Percentiles rank a stretch among this genome's conserved stretches.
phyloP scores from a whole-genome alignment of 2,797 vertebrate species.

The Loris lydekkerianus region DNA sequence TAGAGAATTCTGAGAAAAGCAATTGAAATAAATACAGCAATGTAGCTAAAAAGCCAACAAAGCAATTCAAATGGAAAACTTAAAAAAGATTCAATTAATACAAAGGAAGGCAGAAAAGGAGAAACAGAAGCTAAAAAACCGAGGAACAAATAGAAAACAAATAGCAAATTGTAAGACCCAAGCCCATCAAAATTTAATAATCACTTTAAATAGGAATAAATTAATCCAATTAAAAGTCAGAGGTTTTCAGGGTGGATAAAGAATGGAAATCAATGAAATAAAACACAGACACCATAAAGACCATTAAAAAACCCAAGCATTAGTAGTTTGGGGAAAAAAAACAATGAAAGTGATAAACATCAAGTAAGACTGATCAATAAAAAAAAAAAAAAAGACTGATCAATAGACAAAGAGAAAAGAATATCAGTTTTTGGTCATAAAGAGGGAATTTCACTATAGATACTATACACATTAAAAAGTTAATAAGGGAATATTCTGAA shows the following conservation, averaged over 20 bases:
- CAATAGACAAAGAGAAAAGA: slow-evolving; percentile 27
- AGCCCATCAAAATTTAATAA: background rate
- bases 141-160: background rate
- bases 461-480: background rate
- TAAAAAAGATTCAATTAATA: background rate
- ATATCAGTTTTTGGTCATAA: slow-evolving; percentile 37
- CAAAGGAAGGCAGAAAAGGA: background rate
- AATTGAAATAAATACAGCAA: background rate
- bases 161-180: background rate
- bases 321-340: slow-evolving; percentile 43
- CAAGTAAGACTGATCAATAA: slow-evolving; percentile 16
- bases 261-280: slow-evolving; percentile 36
- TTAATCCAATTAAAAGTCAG: slow-evolving; percentile 53
- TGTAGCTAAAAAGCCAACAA: background rate
- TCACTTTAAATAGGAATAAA: slow-evolving; percentile 28
- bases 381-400: background rate
- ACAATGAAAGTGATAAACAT: slow-evolving; percentile 43
- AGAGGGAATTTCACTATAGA: background rate
- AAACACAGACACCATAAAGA: slow-evolving; percentile 13
- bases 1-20: background rate
- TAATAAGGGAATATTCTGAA: slow-evolving; percentile 12
- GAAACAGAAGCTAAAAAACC: slow-evolving; percentile 1
- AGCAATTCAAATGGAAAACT: slow-evolving; percentile 5
- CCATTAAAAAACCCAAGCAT: background rate
- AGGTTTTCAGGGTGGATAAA: slow-evolving; percentile 46